These are phyloP conservation scores for Pollachius pollachius DNA, from an alignment of 2,113 vertebrate species.

Conservation along the genomic window DNA sequence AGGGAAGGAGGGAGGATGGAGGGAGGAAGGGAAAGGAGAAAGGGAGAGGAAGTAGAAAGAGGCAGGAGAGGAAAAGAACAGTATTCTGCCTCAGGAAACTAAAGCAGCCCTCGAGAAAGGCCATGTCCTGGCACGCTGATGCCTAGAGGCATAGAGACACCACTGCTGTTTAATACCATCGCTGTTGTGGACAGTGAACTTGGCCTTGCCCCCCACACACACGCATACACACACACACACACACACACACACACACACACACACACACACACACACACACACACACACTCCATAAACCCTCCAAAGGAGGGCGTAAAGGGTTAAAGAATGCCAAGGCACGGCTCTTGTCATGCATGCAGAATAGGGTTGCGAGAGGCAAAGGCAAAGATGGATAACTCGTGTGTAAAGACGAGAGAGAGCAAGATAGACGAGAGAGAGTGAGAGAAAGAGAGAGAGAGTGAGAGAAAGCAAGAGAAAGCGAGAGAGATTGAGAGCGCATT, in stretches of 20 bases:
- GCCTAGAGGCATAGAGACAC: conserved; percentile 34
- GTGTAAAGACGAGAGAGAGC: conserved; percentile 41
- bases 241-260: neutral
- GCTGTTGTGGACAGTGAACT: conserved; percentile 4
- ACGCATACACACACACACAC: neutral
- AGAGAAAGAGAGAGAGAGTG: neutral
- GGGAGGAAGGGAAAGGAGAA: too few species aligned
- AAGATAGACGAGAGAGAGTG: neutral
- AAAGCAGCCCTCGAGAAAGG: conserved; percentile 33
- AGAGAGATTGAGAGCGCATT: neutral
- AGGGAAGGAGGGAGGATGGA: neutral
- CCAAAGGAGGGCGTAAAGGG: conserved; percentile 22
- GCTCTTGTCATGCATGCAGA: conserved; percentile 53
- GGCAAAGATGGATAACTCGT: conserved; percentile 42
- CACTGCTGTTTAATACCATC: conserved; percentile 17
- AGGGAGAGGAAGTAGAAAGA: neutral
- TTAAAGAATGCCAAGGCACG: conserved; percentile 27
- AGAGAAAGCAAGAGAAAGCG: neutral
- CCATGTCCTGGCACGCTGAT: conserved; percentile 33
- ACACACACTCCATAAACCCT: conserved; percentile 14
- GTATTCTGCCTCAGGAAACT: conserved; percentile 41
- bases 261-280: neutral
- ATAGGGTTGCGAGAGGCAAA: conserved; percentile 51
- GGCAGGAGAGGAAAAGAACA: conserved; percentile 1
- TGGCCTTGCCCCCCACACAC: neutral